Evolutionary conservation across 2,888 invertebrate genomes (phyloP), one percentile per base, ranked within the genome.

Genomic region (Hoplodrina ambigua): DNA sequence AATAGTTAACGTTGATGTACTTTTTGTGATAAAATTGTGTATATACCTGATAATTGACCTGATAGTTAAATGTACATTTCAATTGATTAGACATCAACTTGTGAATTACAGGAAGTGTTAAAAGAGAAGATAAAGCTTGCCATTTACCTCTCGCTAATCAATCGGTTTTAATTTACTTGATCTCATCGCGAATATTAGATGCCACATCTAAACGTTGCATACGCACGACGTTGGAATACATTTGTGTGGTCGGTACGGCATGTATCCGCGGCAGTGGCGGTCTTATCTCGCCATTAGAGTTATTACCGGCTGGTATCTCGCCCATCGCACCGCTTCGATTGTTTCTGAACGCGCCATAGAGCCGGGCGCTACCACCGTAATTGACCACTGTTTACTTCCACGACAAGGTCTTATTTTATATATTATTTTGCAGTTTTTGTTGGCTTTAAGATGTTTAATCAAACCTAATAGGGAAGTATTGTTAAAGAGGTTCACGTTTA

Each of bases 211-310:
- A 89, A 88, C 82, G 82, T 77, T 83, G 86, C 87, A 90, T 91
- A 90, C 88, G 91, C 91, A 89, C 88, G 82, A 80, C 85, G 88
- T 89, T 85, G 82, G 85, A 86, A 86, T 88, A 87, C 85, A 83
- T 88, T 87, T 84, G 85, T 86, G 84, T 81, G 81, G 83, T 82
- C 87, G 89, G 90, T 90, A 87, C 89, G 87, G 86, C 87, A 83
- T 91, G 89, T 90, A 92, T 91, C 90, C 88, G 85, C 87, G 85
- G 91, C 93, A 86, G 87, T 87, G 94, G 93, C 91, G 91, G 91
- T 88, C 94, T 95, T 96, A 95, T 95, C 95, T 94, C 91, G 92
- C 94, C 94, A 94, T 95, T 95, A 94, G 94, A 95, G 94, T 95
- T 95, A 96, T 95, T 96, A 95, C 91, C 87, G 94, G 87, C 91